Percentiles rank a stretch among this genome's conserved stretches.
phyloP scores from a whole-genome alignment of 2,797 vertebrate genomes.

The Paguma larvata region DNA sequence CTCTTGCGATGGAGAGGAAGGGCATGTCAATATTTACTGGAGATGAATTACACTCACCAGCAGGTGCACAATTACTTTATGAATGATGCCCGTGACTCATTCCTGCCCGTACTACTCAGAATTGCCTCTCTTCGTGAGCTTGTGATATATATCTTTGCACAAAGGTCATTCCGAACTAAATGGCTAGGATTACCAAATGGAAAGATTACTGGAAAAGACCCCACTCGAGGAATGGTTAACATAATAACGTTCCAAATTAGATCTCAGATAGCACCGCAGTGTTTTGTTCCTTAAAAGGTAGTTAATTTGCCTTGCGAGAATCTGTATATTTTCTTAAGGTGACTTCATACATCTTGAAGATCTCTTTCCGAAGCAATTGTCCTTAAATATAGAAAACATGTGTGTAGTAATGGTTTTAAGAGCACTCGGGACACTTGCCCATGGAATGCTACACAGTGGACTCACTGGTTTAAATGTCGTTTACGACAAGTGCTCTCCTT shows the following conservation, averaged over 20 bases:
- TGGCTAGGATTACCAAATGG: not conserved
- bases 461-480: not conserved
- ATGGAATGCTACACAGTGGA: not conserved
- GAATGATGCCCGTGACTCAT: not conserved
- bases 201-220: slow-evolving; percentile 13
- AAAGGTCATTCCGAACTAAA: slow-evolving; percentile 46
- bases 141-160: not conserved
- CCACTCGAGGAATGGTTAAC: not conserved
- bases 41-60: not conserved
- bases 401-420: not conserved
- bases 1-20: not conserved
- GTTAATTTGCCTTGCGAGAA: not conserved
- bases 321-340: not conserved
- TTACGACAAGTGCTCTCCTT: not conserved
- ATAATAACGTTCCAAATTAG: slow-evolving; percentile 32
- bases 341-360: not conserved
- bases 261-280: not conserved
- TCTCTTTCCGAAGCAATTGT: not conserved
- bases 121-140: not conserved
- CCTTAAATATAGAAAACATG: not conserved
- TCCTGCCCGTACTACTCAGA: not conserved
- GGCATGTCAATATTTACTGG: not conserved
- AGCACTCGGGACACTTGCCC: not conserved
- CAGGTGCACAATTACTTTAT: not conserved
- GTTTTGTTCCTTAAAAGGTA: not conserved